A percentile compares a stretch with the other conserved stretches of the same genome.
These are phyloP conservation scores for Melanotus villosus DNA, from an alignment of 2,888 invertebrate species.

Conservation along the genomic window DNA sequence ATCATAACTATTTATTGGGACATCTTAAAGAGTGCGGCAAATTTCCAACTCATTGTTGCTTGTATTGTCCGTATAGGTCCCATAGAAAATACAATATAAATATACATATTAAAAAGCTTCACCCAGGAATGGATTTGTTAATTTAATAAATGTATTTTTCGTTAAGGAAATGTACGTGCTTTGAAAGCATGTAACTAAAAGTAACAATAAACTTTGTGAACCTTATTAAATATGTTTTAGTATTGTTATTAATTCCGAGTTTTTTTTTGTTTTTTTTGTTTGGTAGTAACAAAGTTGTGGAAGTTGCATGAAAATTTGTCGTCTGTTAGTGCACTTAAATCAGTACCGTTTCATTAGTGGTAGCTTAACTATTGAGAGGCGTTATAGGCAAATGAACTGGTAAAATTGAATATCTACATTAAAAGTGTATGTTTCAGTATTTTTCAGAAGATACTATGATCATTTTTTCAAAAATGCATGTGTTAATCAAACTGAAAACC, in stretches of 20 bases:
- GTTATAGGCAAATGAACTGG: no score
- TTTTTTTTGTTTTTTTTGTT: no score
- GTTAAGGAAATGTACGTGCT: no score
- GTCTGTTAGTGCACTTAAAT: no score
- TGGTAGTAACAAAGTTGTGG: no score
- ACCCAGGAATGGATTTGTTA: conserved; percentile 1
- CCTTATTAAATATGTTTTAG: not conserved
- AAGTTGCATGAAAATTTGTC: no score
- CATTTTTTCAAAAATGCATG: conserved; percentile 5
- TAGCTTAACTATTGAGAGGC: no score
- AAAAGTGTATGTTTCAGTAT: conserved; percentile 33
- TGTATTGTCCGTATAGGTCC: conserved; percentile 74
- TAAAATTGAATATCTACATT: no score
- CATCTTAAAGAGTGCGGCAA: conserved; percentile 74
- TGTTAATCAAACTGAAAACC: not conserved
- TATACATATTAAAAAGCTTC: conserved; percentile 26
- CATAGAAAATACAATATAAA: conserved; percentile 44
- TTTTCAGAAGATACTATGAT: conserved; percentile 32
- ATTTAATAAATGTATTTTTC: not conserved
- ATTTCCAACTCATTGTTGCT: conserved; percentile 82
- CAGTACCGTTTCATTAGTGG: no score
- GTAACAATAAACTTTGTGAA: not conserved
- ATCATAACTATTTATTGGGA: not conserved
- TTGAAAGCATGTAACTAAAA: no score
- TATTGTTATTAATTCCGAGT: no score